Evolutionary conservation across 2,888 invertebrate genomes (phyloP).

Genomic region (Conomelus anceps): DNA sequence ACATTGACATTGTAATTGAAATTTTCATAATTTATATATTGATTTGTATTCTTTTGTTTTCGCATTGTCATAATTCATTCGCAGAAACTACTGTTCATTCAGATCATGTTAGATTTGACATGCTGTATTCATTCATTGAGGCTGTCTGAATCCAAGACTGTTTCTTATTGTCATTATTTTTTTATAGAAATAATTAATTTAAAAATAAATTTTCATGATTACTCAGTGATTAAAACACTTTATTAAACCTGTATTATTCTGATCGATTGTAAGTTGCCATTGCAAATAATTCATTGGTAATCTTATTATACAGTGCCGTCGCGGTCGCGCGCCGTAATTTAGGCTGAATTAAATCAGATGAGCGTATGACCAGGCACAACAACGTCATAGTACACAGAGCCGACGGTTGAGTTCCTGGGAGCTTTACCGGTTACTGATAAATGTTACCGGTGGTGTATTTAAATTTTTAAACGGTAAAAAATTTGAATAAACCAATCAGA

Average conservation of each 20-base stretch:
- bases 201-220: constrained; percentile 10
- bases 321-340: too few relatives aligned
- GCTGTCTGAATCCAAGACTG: constrained; percentile 11
- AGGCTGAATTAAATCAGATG: too few relatives aligned
- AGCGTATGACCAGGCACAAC: too few relatives aligned
- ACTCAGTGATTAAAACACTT: background rate
- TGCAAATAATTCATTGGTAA: too few relatives aligned
- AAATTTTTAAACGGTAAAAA: too few relatives aligned
- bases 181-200: constrained; percentile 7
- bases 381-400: too few relatives aligned
- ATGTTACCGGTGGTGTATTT: too few relatives aligned
- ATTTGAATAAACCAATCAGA: too few relatives aligned
- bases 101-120: background rate
- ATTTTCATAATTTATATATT: background rate
- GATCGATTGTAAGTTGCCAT: too few relatives aligned
- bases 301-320: too few relatives aligned
- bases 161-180: constrained; percentile 12
- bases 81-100: background rate
- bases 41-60: background rate
- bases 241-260: background rate
- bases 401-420: too few relatives aligned
- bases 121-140: background rate
- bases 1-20: background rate
- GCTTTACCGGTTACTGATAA: too few relatives aligned
- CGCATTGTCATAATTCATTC: background rate